These are phyloP conservation scores for Willisornis vidua DNA, from an alignment of 2,113 vertebrate species.

Conservation along the genomic window DNA sequence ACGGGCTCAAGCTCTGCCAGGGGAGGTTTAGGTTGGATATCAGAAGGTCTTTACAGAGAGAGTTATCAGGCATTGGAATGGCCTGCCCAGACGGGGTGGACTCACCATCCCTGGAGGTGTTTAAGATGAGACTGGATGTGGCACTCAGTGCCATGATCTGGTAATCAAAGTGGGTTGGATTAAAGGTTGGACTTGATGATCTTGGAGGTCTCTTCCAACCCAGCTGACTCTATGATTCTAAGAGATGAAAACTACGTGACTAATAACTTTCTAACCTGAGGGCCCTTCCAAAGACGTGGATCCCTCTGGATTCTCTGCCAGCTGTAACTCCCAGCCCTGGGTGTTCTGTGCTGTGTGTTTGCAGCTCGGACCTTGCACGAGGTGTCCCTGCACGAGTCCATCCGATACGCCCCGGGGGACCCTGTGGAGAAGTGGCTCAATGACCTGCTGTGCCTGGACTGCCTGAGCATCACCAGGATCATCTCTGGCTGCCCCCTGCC, in stretches of 20 bases:
- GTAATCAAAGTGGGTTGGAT: too few species aligned
- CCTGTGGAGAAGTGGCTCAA: constrained; percentile 95
- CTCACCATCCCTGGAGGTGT: too few species aligned
- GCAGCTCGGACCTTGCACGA: constrained; percentile 89
- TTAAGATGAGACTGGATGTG: too few species aligned
- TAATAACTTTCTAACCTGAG: not conserved
- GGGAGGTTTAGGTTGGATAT: too few species aligned
- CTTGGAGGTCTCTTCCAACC: too few species aligned
- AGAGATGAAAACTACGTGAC: not conserved
- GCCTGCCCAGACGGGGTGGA: too few species aligned
- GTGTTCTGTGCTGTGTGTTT: not conserved
- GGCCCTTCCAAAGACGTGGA: not conserved
- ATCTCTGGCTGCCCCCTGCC: constrained; percentile 94
- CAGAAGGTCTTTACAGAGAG: too few species aligned
- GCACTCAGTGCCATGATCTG: too few species aligned
- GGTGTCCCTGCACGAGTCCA: constrained; percentile 93
- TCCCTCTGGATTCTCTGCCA: not conserved
- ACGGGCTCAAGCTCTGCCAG: too few species aligned
- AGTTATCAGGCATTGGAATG: too few species aligned
- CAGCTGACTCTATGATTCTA: too few species aligned
- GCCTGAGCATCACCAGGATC: constrained; percentile 90
- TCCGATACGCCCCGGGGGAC: constrained; percentile 91
- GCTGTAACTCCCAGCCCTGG: not conserved
- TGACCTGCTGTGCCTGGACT: constrained; percentile 94
- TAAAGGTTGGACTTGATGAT: too few species aligned